Evolutionary conservation across 2,888 invertebrate genomes (phyloP), one percentile per base, ranked within the genome.

Genomic region (Carterocephalus palaemon): DNA sequence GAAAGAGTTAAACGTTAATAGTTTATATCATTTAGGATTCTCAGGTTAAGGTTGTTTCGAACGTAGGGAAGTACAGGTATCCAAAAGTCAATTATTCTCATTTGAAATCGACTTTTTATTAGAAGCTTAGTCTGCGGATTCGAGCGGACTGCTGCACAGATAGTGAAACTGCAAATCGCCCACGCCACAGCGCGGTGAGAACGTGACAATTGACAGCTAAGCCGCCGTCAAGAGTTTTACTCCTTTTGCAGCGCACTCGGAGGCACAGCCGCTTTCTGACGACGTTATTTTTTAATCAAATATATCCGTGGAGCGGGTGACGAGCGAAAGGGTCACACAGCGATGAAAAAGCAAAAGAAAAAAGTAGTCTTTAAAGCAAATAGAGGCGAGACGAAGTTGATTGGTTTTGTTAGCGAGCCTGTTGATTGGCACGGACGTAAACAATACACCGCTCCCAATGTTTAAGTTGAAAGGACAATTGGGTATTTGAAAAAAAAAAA

Each of bases 281-380:
- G 87, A 86, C 86, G 85, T 88, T 88, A 87, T 87, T 88, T 88
- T 88, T 88, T 88, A 87, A 88, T 87, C 87, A 87, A 88, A 88
- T 87, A 87, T 87, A 87, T 86, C 86, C 87, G 69, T 73, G 75
- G 78, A 75, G 66, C 83, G 82, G 78, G 79, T 83, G 85, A 86
- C 82, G 82, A 73, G 72, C 80, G 82, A 81, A 83, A 83, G 85
- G 86, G 85, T 82, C 77, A 80, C 70, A 75, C 69, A 79, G 70
- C 77, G 80, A 72, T 77, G 76, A 71, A 76, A 81, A 84, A 78
- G 76, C 75, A 85, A 85, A 85, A 84, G 73, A 75, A 81, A 83
- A 82, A 83, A 84, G 74, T 67, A 64, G 75, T 78, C 81, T 81
- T 85, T 85, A 85, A 83, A 85, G 84, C 87, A 88, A 88, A 88